Base-by-base conservation (phyloP, 1,140 invertebrate species). In the Drosophila erecta region DNA sequence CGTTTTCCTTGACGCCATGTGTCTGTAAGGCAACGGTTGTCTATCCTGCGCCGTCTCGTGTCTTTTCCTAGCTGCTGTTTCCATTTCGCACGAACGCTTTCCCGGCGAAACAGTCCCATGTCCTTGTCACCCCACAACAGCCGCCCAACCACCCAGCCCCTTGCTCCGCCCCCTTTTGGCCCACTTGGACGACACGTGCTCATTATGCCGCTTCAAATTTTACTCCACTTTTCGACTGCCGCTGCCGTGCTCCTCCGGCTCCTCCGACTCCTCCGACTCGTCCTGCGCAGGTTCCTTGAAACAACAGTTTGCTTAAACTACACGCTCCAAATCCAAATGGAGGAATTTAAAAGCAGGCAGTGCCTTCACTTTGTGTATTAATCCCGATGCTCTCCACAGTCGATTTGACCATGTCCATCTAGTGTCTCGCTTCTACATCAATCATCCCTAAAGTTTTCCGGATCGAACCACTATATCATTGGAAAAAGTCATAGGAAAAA, bases 181-280 rank as follows among this genome's bases (percentile, higher is more conserved):
- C 66, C 76, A 84, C 60, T 85, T 79, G 60, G 46, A 64, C 65
- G 71, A 85, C 80, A 84, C 76, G 80, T 84, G 80, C 80, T 83
- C 81, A 85, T 84, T 84, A 79, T 84, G 81, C 76, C 76, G 81
- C 72, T 72, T 76, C 80, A 84, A 84, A 84, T 84, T 79, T 46
- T 67, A 84, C 71, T 85, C 61, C 61, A 80, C 71, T 80, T 79
- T 67, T 72, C 59, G 62, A 67, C 61, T 65, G 41, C 2, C 41
- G n/a, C 15, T 35, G 15, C 24, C 12, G 4, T 30, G 44, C 27
- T 17, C 17, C 17, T 17, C 17, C 17, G 15, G 35, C 46, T 66
- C 53, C 76, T 57, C 53, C n/a, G n/a, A n/a, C 27, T 17, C 17
- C 17, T 17, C 17, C 17, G 15, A 43, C 46, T 66, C 53, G 72